A percentile compares a stretch with the other conserved stretches of the same genome.
Conservation (phyloP, 2,888 invertebrate genomes). For the Eristalis arbustorum region DNA sequence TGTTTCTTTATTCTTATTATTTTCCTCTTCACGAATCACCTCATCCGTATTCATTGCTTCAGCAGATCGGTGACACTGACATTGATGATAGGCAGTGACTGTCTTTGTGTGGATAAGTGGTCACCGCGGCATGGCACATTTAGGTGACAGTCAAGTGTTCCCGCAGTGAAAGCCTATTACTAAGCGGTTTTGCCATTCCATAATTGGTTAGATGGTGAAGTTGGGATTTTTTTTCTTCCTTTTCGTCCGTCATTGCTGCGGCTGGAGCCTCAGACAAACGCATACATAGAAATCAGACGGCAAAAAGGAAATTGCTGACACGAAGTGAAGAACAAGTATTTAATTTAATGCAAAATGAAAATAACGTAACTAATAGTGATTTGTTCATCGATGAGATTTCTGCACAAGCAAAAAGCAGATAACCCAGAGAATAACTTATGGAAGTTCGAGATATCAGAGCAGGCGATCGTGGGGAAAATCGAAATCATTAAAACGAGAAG, state of each 20-base stretch:
- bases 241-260: not conserved
- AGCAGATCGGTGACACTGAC: constrained; percentile 45
- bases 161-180: constrained; percentile 53
- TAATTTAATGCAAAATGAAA: constrained; percentile 45
- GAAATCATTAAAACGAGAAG: constrained; percentile 10
- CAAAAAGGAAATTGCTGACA: constrained; percentile 46
- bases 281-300: not conserved
- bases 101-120: constrained; percentile 36
- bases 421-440: not conserved
- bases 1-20: not conserved
- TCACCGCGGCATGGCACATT: constrained; percentile 54
- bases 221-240: not conserved
- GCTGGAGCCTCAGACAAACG: not conserved
- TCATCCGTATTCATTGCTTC: constrained; percentile 37
- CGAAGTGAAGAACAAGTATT: constrained; percentile 43
- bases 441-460: not conserved
- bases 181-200: constrained; percentile 50
- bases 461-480: constrained; percentile 32
- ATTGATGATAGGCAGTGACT: constrained; percentile 55
- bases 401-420: not conserved
- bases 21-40: not conserved
- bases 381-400: constrained; percentile 26
- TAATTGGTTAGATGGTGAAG: constrained; percentile 28
- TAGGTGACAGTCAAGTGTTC: constrained; percentile 50
- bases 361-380: constrained; percentile 49